Conservation (phyloP, 2,888 invertebrate species). For the Atherix ibis region DNA sequence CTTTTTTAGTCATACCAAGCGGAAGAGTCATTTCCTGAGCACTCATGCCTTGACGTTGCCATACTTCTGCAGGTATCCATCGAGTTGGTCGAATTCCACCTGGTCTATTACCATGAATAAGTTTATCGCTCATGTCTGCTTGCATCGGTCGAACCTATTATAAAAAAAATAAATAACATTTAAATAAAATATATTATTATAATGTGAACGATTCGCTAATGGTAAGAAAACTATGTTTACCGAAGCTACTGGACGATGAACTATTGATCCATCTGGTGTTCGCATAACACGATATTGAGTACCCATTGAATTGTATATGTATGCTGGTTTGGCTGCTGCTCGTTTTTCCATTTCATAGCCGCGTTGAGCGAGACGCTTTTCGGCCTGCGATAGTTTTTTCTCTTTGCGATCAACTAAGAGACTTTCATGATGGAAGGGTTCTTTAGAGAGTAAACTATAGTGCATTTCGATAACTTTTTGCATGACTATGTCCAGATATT, state of each 20-base stretch:
- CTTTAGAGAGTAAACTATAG: slow-evolving; percentile 51
- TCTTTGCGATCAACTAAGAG: slow-evolving; percentile 87
- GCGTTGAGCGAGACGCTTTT: slow-evolving; percentile 82
- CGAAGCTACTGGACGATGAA: slow-evolving; percentile 50
- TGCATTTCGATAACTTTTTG: slow-evolving; percentile 51
- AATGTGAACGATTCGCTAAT: background rate
- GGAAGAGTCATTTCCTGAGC: slow-evolving; percentile 91
- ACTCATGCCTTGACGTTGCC: slow-evolving; percentile 87
- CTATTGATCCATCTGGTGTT: slow-evolving; percentile 39
- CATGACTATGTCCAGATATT: slow-evolving; percentile 69
- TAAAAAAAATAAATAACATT: slow-evolving; percentile 5
- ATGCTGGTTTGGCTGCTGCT: slow-evolving; percentile 46
- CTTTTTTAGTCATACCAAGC: slow-evolving; percentile 38
- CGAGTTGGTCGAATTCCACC: slow-evolving; percentile 38
- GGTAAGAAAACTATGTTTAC: slow-evolving; percentile 29
- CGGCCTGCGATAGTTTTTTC: slow-evolving; percentile 82
- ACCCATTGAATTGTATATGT: slow-evolving; percentile 33
- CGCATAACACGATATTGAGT: slow-evolving; percentile 44
- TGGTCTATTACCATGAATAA: slow-evolving; percentile 23
- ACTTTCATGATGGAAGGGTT: slow-evolving; percentile 93
- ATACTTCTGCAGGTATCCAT: slow-evolving; percentile 82
- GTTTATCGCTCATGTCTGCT: slow-evolving; percentile 35
- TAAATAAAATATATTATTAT: too few relatives aligned
- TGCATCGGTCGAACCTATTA: slow-evolving; percentile 66
- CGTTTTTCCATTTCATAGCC: slow-evolving; percentile 89